phyloP scores from a whole-genome alignment of 1,140 invertebrate species.

The Himalopsyche phryganea region DNA sequence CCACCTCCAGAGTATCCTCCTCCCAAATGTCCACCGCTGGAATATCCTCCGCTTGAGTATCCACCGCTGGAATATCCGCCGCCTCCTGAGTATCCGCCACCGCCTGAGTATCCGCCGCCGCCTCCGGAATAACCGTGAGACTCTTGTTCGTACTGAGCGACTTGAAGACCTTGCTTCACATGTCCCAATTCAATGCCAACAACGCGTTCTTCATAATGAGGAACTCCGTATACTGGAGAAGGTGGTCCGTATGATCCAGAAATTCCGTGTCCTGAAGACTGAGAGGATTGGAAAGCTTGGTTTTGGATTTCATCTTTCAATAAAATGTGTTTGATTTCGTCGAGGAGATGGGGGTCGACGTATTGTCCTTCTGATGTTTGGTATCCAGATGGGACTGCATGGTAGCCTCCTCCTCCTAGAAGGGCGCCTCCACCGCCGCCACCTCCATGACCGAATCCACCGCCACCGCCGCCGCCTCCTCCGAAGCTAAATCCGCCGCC shows the following conservation, averaged over 20 bases:
- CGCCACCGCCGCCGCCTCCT: conserved; percentile 40
- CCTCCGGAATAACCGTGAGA: too few relatives aligned
- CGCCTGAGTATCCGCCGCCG: conserved; percentile 41
- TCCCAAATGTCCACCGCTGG: conserved; percentile 39
- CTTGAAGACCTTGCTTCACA: conserved; percentile 62
- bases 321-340: conserved; percentile 77
- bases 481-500: conserved; percentile 40
- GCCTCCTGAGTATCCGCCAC: conserved; percentile 37
- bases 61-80: conserved; percentile 33
- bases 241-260: conserved; percentile 56
- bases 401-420: conserved; percentile 63
- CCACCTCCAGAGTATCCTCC: conserved; percentile 25
- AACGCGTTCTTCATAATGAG: conserved; percentile 53
- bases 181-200: conserved; percentile 63
- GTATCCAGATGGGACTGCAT: conserved; percentile 66
- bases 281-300: conserved; percentile 46
- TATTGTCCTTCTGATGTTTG: conserved; percentile 73
- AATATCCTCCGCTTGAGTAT: conserved; percentile 31
- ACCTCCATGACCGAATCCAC: conserved; percentile 42
- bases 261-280: conserved; percentile 44
- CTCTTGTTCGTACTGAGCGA: conserved; percentile 60
- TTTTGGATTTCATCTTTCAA: conserved; percentile 72
- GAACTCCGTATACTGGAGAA: conserved; percentile 56
- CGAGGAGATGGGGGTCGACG: conserved; percentile 71
- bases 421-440: conserved; percentile 42